phyloP scores from a whole-genome alignment of 1,140 invertebrate genomes.

The Listronotus oregonensis region DNA sequence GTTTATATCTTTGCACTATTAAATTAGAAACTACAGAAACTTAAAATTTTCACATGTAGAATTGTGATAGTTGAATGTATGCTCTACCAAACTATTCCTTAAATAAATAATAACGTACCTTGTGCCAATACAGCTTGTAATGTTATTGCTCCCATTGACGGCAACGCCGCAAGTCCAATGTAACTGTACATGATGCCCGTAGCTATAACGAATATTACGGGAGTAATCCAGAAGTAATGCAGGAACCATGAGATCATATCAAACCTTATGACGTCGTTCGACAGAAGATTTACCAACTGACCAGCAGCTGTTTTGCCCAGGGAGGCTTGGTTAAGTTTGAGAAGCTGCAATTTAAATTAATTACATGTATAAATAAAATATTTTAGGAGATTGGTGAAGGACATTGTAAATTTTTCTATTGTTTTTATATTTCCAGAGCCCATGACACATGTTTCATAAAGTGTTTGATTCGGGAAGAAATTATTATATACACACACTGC shows the following conservation, averaged over 20 bases:
- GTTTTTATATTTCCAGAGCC: too few relatives aligned
- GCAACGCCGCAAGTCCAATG: constrained; percentile 62
- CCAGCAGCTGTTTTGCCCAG: constrained; percentile 61
- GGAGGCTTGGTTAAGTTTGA: constrained; percentile 47
- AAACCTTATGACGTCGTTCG: constrained; percentile 71
- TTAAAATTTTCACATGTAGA: neutral
- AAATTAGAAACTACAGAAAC: neutral
- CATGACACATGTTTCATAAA: too few relatives aligned
- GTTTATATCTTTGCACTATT: too few relatives aligned
- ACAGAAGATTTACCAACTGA: constrained; percentile 76
- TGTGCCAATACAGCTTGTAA: constrained; percentile 69
- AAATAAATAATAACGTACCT: constrained; percentile 62
- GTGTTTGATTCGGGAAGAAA: too few relatives aligned
- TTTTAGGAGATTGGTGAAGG: too few relatives aligned
- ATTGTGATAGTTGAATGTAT: neutral
- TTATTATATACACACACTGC: too few relatives aligned
- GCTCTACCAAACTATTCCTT: neutral
- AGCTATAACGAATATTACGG: constrained; percentile 68
- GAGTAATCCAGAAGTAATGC: constrained; percentile 75
- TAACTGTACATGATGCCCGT: constrained; percentile 68
- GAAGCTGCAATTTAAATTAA: constrained; percentile 42
- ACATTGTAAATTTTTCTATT: too few relatives aligned
- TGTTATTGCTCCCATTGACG: constrained; percentile 65
- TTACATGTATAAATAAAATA: too few relatives aligned
- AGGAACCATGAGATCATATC: constrained; percentile 60